Base-by-base conservation (phyloP, 2,113 vertebrate genomes). In the Camelus dromedarius region DNA sequence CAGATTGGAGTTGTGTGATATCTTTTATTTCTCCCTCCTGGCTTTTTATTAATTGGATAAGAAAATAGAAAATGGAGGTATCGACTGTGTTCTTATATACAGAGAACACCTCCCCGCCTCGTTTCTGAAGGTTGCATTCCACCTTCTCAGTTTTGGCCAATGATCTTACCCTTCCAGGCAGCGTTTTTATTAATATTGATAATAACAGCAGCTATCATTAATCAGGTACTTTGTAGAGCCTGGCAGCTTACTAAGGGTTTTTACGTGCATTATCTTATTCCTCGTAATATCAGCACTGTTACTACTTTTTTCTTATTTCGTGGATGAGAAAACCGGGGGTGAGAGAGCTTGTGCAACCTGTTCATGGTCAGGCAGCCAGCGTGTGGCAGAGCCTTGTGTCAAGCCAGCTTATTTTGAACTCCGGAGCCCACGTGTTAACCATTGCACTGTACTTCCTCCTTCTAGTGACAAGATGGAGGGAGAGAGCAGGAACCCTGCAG, bases 131-230 rank as follows among this genome's bases (percentile, higher is more conserved):
- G 48, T 66, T 72, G 28, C 15, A 5, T 54, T 79, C 42, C 3
- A 10, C 48, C 35, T 73, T 77, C 52, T 80, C 16, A 2, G 19
- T 46, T 88, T 69, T 32, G 48, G 46, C 10, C 82, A 38, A 80
- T 93, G 32, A 52, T 88, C 58, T 73, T 89, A n/a, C 4, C 72
- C 14, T 48, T 60, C 1, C 24, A 28, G 73, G 30, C 9, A 52
- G 32, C 19, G 19, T 86, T 92, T 96, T 92, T 75, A 80, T 60
- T 89, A 66, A 72, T 60, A 76, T 60, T 91, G n/a, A 76, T 95
- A 70, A 92, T 66, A 95, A 86, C 5, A 89, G 46, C 70, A 89
- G 26, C 22, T 72, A 22, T 80, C 73, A 82, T 75, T 85, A 64
- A 95, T 88, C 56, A 87, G 38, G 69, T 32, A 30, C 52, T 82